Base-by-base conservation (phyloP, 2,113 vertebrate species). In the Climacteris rufus region DNA sequence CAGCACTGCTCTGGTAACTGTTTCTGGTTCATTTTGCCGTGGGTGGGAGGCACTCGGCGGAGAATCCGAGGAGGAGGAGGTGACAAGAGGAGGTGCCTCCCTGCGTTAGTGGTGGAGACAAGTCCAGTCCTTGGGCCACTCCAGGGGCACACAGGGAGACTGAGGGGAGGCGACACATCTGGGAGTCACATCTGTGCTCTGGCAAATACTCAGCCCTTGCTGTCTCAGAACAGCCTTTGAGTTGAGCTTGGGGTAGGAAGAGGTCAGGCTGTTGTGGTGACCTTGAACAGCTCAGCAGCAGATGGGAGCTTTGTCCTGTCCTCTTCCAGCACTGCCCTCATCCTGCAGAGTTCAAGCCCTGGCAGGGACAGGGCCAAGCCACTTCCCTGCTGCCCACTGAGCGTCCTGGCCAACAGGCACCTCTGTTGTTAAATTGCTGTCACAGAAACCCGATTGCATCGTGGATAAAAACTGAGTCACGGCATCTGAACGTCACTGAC, bases 161-260 rank as follows among this genome's bases (percentile, higher is more conserved):
- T 0, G 4, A 49, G 53, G 44, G 49, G 14, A 71, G 63, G 72
- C 40, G 23, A 23, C 71, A 31, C 77, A 91, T 87, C 90, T 95
- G 94, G 81, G 47, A 42, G 75, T 56, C 90, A 80, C 84, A 83
- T 91, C 77, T 89, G 74, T 70, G 60, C 86, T 65, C 60, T 39
- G 31, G 27, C 16, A 45, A 44, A 35, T 39, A 6, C 68, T 42
- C 53, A 4, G 8, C 42, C 27, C 50, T 61, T 57, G 71, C 52
- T 71, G 47, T 24, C 61, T 63, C 44, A 64, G 25, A 83, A 13
- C 50, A 87, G 72, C 45, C 72, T 56, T 65, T 10, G 44, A 20
- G 35, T 27, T 56, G 63, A 60, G 87, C 4, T 0, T 12, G 44
- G 53, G 18, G 5, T 33, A 28, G 65, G n/a, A 50, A 40, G 64